Base-by-base conservation (phyloP, 2,888 invertebrate species). In the Harpalus rufipes region DNA sequence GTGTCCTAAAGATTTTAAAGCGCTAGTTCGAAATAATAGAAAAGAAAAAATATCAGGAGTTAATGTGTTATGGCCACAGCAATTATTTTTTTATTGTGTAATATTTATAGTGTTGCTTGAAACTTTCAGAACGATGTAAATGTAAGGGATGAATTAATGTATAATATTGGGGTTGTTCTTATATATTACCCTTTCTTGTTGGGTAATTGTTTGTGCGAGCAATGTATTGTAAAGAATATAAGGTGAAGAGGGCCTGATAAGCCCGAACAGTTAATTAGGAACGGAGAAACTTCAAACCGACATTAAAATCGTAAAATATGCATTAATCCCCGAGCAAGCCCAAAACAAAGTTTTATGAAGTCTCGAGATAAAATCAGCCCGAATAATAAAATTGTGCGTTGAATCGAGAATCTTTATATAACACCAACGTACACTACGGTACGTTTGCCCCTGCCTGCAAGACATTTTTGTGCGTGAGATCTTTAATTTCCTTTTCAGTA, bases 241-340 rank as follows among this genome's bases (percentile, higher is more conserved):
- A 63, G 63, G 21, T 10, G 8, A 25, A 63, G 63, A 12, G 65
- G 44, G 39, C 4, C 25, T 84, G 84, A 84, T 84, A 84, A 84
- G 84, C 78, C 14, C 21, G 79, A 84, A 65, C 79, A 84, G 84
- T 84, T 84, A 84, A 84, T 84, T 84, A 84, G 84, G 63, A 78
- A 79, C 58, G 79, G 65, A 63, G 63, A 79, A 84, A 84, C 84
- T 84, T 84, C 79, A 84, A 84, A 84, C 84, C 84, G 89, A 89
- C 89, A 89, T 89, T 89, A 89, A 89, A 89, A 90, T 89, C 89
- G 89, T 90, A 89, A 90, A 90, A 89, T 90, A 89, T 90, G 89
- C 90, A 89, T 90, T 90, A 89, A 90, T 90, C 89, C 88, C 87
- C 88, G 86, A 88, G 88, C 32, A 32, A 32, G 32, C 32, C 87